Conservation (phyloP, 2,113 vertebrate species). For the Reinhardtius hippoglossoides region DNA sequence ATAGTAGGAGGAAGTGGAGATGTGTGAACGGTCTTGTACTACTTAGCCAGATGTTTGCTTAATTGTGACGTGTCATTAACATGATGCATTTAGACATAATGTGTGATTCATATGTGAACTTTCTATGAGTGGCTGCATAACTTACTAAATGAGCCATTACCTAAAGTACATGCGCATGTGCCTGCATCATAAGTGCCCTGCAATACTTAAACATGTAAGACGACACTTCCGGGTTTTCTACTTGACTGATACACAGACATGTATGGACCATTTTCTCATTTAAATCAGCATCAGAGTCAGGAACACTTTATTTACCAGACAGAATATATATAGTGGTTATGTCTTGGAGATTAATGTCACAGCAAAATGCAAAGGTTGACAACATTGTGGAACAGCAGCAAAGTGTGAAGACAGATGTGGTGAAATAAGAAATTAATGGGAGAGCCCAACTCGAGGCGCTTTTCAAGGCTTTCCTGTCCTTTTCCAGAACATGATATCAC, state of each 20-base stretch:
- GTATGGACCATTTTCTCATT: conserved; percentile 12
- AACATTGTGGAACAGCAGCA: neutral
- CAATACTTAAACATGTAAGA: too few species aligned
- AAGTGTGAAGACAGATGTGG: neutral
- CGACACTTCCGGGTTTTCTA: too few species aligned
- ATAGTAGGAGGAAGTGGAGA: too few species aligned
- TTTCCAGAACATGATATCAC: conserved; percentile 62
- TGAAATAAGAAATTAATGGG: conserved; percentile 6
- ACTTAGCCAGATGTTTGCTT: too few species aligned
- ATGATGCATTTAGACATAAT: too few species aligned
- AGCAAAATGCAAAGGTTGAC: neutral
- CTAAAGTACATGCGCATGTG: too few species aligned
- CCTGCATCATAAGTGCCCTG: too few species aligned
- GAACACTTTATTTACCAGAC: neutral
- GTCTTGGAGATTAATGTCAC: neutral
- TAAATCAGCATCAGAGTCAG: neutral
- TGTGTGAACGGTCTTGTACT: too few species aligned
- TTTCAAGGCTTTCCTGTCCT: conserved; percentile 17
- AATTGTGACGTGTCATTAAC: too few species aligned
- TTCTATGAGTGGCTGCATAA: too few species aligned
- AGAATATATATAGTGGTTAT: neutral
- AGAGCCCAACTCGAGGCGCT: neutral
- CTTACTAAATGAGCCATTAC: too few species aligned
- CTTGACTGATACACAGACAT: conserved; percentile 1
- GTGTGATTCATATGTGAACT: too few species aligned